These are phyloP conservation scores for Pachycephus smyrnensis DNA, from an alignment of 2,888 invertebrate genomes.

Conservation along the genomic window DNA sequence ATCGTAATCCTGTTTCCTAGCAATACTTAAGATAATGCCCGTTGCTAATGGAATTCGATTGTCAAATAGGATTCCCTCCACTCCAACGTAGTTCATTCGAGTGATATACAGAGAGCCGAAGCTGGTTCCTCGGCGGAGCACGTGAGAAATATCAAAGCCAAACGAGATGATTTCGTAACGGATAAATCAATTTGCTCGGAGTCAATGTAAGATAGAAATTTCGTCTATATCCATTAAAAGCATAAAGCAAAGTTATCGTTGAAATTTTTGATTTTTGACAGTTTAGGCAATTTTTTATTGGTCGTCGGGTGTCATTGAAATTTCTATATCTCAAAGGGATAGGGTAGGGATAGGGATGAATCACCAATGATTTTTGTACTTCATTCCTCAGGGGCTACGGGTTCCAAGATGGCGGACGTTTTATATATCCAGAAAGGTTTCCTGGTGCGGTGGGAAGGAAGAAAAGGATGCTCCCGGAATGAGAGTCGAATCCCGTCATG, in stretches of 20 bases:
- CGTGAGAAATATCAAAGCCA: background rate
- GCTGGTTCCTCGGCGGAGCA: background rate
- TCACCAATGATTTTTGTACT: background rate
- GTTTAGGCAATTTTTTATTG: background rate
- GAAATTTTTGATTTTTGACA: too few relatives aligned
- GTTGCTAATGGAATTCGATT: background rate
- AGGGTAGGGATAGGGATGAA: too few relatives aligned
- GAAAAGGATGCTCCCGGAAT: slow-evolving; percentile 44
- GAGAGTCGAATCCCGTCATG: slow-evolving; percentile 58
- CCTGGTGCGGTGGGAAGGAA: slow-evolving; percentile 20
- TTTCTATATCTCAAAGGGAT: background rate
- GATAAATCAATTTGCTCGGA: background rate
- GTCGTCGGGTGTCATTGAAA: background rate
- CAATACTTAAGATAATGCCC: background rate
- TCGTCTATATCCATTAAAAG: background rate
- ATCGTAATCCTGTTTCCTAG: background rate
- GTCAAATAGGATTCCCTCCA: background rate
- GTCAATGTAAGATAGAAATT: too few relatives aligned
- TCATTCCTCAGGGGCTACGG: slow-evolving; percentile 15
- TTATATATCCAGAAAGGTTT: background rate
- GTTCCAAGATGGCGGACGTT: background rate
- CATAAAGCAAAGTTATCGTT: background rate
- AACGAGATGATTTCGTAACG: background rate
- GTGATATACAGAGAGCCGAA: background rate
- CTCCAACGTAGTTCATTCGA: background rate